phyloP scores from a whole-genome alignment of 2,113 vertebrate genomes.

The Corapipo altera region DNA sequence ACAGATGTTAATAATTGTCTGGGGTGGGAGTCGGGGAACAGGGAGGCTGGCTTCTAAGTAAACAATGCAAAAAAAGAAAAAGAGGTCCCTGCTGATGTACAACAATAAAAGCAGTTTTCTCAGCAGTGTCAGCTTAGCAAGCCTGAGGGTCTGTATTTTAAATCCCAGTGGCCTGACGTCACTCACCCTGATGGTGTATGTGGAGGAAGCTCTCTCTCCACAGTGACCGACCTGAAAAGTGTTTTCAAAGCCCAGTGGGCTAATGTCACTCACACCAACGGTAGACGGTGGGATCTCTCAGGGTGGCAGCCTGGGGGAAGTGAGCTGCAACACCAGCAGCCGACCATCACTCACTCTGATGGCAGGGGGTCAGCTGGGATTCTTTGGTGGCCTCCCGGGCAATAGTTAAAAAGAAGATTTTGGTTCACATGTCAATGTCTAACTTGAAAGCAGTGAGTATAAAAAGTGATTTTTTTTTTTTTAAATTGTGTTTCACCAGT shows the following conservation, averaged over 20 bases:
- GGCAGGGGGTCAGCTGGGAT: conserved; percentile 56
- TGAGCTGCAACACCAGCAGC: conserved; percentile 50
- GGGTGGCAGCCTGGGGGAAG: conserved; percentile 52
- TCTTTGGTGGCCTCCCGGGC: conserved; percentile 57
- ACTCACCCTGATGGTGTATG: conserved; percentile 48
- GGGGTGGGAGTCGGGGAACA: neutral
- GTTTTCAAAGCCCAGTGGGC: conserved; percentile 64
- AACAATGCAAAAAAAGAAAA: conserved; percentile 65
- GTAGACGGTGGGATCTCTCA: conserved; percentile 56
- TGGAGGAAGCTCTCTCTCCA: conserved; percentile 15
- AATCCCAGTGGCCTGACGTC: conserved; percentile 58
- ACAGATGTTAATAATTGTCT: conserved; percentile 65
- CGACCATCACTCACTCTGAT: conserved; percentile 58
- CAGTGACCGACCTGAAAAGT: conserved; percentile 48
- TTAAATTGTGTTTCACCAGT: conserved; percentile 47
- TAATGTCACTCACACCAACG: conserved; percentile 50
- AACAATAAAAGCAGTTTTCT: conserved; percentile 70
- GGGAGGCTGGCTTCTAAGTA: conserved; percentile 43
- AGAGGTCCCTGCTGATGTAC: conserved; percentile 67
- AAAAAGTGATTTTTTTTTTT: conserved; percentile 52
- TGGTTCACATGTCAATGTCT: conserved; percentile 67
- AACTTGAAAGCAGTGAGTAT: conserved; percentile 64
- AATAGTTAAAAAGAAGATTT: conserved; percentile 69
- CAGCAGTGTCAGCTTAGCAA: conserved; percentile 62
- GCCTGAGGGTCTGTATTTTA: conserved; percentile 63